phyloP scores from a whole-genome alignment of 1,140 invertebrate genomes.

The Drosophila littoralis region DNA sequence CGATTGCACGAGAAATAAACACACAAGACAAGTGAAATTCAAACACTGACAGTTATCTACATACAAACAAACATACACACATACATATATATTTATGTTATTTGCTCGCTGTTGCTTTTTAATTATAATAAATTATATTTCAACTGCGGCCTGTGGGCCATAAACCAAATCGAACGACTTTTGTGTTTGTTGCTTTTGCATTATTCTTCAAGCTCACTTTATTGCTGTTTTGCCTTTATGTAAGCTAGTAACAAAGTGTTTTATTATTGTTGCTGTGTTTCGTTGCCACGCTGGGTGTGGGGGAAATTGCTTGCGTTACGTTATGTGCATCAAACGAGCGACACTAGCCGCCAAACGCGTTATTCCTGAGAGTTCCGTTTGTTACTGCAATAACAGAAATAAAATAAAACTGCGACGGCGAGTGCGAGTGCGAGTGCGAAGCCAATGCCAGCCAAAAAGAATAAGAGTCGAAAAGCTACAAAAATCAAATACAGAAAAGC shows the following conservation, averaged over 20 bases:
- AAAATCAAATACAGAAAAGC: conserved; percentile 42
- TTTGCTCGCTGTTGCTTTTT: conserved; percentile 47
- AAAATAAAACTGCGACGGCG: conserved; percentile 32
- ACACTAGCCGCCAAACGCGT: conserved; percentile 62
- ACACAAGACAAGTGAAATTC: conserved; percentile 51
- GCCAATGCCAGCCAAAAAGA: conserved; percentile 41
- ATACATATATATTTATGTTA: conserved; percentile 35
- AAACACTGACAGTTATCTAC: conserved; percentile 51
- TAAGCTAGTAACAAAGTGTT: conserved; percentile 51
- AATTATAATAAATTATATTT: conserved; percentile 71
- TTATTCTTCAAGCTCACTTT: conserved; percentile 30
- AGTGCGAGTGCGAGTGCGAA: conserved; percentile 9
- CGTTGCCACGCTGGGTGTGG: conserved; percentile 11
- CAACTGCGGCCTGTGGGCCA: conserved; percentile 37
- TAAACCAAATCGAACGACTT: conserved; percentile 46
- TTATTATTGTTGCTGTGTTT: conserved; percentile 29
- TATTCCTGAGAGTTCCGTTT: conserved; percentile 80
- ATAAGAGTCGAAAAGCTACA: conserved; percentile 54
- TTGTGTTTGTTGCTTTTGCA: conserved; percentile 46
- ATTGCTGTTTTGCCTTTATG: conserved; percentile 52
- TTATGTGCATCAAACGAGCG: conserved; percentile 49
- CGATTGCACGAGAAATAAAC: conserved; percentile 37
- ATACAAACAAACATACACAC: conserved; percentile 15
- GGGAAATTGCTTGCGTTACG: conserved; percentile 34
- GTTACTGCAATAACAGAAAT: conserved; percentile 61